Percentiles rank a stretch among this genome's conserved stretches.
These are phyloP conservation scores for Gasterosteus nipponicus DNA, from an alignment of 2,113 vertebrate genomes.

Conservation along the genomic window DNA sequence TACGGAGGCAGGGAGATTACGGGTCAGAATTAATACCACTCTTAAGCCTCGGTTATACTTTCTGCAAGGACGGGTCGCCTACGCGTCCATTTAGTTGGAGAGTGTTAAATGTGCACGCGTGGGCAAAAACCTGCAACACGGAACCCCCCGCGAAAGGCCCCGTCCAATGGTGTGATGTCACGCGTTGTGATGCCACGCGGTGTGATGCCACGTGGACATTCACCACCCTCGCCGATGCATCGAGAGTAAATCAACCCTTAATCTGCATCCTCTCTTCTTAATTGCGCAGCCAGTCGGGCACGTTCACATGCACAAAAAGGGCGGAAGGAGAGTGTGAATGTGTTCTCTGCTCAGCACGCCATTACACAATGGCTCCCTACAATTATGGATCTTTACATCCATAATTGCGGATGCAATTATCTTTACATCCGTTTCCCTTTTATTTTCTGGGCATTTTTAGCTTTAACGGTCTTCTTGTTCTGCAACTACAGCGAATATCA, in stretches of 20 bases:
- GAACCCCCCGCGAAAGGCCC: not conserved
- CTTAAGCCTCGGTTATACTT: conserved; percentile 35
- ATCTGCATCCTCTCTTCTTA: conserved; percentile 66
- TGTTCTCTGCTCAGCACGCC: not conserved
- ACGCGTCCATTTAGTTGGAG: not conserved
- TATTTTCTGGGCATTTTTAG: not conserved
- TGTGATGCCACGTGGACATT: not conserved
- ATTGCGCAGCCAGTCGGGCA: too few species aligned
- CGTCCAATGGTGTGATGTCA: not conserved
- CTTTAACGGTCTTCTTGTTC: too few species aligned
- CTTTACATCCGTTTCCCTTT: not conserved
- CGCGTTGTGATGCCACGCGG: too few species aligned
- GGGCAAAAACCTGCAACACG: not conserved
- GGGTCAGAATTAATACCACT: conserved; percentile 75
- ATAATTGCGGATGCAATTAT: not conserved
- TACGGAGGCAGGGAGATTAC: conserved; percentile 77
- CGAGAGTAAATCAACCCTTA: conserved; percentile 11
- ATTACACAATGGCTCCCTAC: not conserved
- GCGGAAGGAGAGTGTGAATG: too few species aligned
- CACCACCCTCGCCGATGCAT: not conserved
- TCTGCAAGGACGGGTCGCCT: not conserved
- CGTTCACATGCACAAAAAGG: not conserved
- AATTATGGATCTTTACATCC: too few species aligned
- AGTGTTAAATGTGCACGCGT: not conserved
- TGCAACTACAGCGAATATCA: not conserved